Conservation (phyloP, 2,888 invertebrate genomes). For the Himalopsyche tibetana region DNA sequence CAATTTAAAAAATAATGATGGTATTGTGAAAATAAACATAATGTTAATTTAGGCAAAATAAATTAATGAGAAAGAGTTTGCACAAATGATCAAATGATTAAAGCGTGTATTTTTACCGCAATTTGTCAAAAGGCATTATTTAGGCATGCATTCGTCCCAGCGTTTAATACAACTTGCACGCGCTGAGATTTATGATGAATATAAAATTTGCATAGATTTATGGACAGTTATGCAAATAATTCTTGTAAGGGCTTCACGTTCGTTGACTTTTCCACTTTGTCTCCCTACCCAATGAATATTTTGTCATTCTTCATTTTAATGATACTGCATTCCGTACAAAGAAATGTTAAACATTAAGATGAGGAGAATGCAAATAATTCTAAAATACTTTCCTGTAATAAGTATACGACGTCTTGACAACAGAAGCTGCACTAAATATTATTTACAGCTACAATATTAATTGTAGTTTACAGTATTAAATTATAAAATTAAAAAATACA, state of each 20-base stretch:
- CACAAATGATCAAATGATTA: not conserved
- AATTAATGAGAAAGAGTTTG: not conserved
- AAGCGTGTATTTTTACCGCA: slow-evolving; percentile 9
- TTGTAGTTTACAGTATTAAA: not conserved
- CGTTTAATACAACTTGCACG: not conserved
- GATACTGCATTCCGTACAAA: slow-evolving; percentile 31
- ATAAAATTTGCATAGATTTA: slow-evolving; percentile 42
- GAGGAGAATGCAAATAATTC: slow-evolving; percentile 39
- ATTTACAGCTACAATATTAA: not conserved
- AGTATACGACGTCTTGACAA: not conserved
- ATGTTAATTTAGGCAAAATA: not conserved
- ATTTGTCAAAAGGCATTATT: slow-evolving; percentile 9
- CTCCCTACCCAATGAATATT: slow-evolving; percentile 26
- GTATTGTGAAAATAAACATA: too few species aligned
- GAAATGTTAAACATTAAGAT: slow-evolving; percentile 28
- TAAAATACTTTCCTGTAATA: slow-evolving; percentile 15
- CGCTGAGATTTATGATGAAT: slow-evolving; percentile 39
- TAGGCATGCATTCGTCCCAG: not conserved
- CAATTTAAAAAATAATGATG: too few species aligned
- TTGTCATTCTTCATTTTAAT: slow-evolving; percentile 36
- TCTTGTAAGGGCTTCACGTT: slow-evolving; percentile 4
- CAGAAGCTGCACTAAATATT: slow-evolving; percentile 4
- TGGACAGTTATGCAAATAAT: slow-evolving; percentile 44
- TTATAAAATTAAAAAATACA: too few species aligned
- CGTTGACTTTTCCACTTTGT: slow-evolving; percentile 37